phyloP scores from a whole-genome alignment of 2,888 invertebrate genomes.

The Aleiodes alternator region DNA sequence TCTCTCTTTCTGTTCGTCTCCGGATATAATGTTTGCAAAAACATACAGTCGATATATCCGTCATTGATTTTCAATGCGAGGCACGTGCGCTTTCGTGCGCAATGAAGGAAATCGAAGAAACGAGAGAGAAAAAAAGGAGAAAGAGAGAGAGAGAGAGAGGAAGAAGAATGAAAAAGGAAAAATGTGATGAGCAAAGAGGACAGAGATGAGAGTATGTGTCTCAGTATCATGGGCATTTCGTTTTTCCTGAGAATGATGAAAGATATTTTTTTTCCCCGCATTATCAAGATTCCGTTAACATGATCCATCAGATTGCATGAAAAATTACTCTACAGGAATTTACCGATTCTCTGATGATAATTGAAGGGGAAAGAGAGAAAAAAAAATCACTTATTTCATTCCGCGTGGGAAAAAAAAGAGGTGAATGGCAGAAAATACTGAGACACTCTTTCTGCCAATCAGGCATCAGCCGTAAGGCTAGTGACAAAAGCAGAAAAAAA shows the following conservation, averaged over 20 bases:
- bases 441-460: slow-evolving; percentile 57
- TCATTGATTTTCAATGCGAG: slow-evolving; percentile 55
- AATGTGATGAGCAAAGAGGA: slow-evolving; percentile 11
- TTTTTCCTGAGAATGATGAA: background rate
- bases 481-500: slow-evolving; percentile 23
- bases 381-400: background rate
- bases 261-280: background rate
- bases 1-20: background rate
- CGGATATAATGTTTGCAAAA: slow-evolving; percentile 40
- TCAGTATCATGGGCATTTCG: background rate
- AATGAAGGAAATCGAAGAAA: slow-evolving; percentile 26
- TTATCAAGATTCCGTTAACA: slow-evolving; percentile 2
- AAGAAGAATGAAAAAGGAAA: background rate
- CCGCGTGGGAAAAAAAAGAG: background rate
- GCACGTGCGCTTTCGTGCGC: slow-evolving; percentile 45
- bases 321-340: background rate
- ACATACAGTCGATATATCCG: slow-evolving; percentile 52
- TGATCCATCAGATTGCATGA: slow-evolving; percentile 12
- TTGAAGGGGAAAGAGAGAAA: background rate
- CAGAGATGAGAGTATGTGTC: background rate
- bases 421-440: slow-evolving; percentile 40
- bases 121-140: slow-evolving; percentile 4
- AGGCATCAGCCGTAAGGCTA: slow-evolving; percentile 50
- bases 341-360: background rate
- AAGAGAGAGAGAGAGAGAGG: background rate